Evolutionary conservation across 2,797 vertebrate species (phyloP), one percentile per base, ranked within the genome.

Genomic region (Clarias platycephalus): DNA sequence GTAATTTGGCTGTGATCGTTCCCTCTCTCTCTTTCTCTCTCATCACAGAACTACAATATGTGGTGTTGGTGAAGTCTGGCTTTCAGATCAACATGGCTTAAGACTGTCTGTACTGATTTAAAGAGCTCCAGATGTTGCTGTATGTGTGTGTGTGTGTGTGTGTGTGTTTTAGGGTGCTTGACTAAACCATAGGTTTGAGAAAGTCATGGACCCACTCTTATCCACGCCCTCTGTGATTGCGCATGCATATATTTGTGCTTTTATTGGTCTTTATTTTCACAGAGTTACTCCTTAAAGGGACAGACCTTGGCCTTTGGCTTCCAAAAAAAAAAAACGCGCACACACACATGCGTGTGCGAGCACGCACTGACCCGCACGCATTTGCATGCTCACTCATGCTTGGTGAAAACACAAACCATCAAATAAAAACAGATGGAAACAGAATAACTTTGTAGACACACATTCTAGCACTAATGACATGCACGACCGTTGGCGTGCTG

Each of bases 61-160:
- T 75, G 78, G 60, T 76, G 79, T 67, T 76, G 79, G 60, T 85
- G 71, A 72, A 81, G 79, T 81, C 84, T 81, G 84, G 49, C 78
- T 81, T 81, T 40, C 34, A 67, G 53, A 78, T 81, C 80, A 84
- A 57, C 77, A 22, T 86, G 75, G 84, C 88, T 84, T 55, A 78
- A 76, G 68, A 84, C 70, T 85, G 76, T 83, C 83, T 80, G 70
- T 85, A 85, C 83, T 84, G 79, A 80, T 71, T 75, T 88, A 87
- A 87, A 85, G 81, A 66, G 63, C 84, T 87, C 88, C 84, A 88
- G 86, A 87, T 89, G 88, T 86, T 84, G 60, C 49, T 68, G 20
- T 57, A n/a, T 79, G 75, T 77, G 44, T 67, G 83, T 67, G 82
- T 67, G 53, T 49, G 31, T 66, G 18, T 28, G 40, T 82, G 74